Base-by-base conservation (phyloP, 2,888 invertebrate genomes). In the Torymus texanus region DNA sequence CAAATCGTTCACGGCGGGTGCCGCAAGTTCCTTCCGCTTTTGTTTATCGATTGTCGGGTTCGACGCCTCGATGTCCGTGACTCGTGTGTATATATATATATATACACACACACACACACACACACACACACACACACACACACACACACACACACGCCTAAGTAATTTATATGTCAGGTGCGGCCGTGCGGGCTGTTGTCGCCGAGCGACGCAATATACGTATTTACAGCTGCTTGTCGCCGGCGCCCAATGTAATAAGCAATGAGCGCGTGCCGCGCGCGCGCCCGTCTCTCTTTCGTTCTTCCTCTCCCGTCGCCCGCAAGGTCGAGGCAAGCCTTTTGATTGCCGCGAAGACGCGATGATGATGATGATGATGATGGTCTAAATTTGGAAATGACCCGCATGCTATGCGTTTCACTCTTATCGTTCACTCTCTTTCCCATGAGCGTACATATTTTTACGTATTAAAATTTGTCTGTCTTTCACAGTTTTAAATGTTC, bases 361-460 rank as follows among this genome's bases (percentile, higher is more conserved):
- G 41, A 41, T 41, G 41, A 29, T 29, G 29, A n/a, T n/a, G n/a
- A n/a, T n/a, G n/a, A 41, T 16, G 67, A 70, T 70, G 67, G 51
- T 21, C 74, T 80, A 80, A 80, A 80, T 77, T 74, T 80, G 74
- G 65, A 74, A 61, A 71, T 80, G 77, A 80, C 51, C 8, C 51
- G n/a, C n/a, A 13, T 50, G 16, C 11, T 10, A 21, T 21, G 4
- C 24, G 50, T 3, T 29, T 50, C 50, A 66, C 59, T 51, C 56
- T 67, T 56, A 68, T 41, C 41, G 41, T 41, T 8, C 5, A 41
- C 41, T 41, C 41, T 41, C 41, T 41, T 41, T 41, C 8, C 41
- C 41, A 41, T 41, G 41, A 41, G 41, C 5, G 41, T 8, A 41
- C 41, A 41, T 8, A 41, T 41, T 41, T 41, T 41, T 41, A 41